Percentiles rank a stretch among this genome's conserved stretches.
phyloP scores from a whole-genome alignment of 2,797 vertebrate species.

The Cossypha caffra region DNA sequence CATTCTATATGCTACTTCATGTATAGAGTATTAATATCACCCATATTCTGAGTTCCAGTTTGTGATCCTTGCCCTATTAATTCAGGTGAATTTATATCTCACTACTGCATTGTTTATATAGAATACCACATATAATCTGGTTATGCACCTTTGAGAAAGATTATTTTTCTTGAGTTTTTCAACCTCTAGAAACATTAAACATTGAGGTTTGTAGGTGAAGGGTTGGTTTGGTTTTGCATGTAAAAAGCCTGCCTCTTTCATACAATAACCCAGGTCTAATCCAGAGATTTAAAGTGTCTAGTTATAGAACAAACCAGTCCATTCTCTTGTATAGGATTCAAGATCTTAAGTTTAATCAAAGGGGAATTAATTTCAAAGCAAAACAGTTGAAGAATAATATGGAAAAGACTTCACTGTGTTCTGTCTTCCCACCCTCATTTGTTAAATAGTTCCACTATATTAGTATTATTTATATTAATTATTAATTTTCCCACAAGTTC shows the following conservation, averaged over 20 bases:
- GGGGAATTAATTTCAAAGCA: neutral
- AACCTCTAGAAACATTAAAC: neutral
- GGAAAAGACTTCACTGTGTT: neutral
- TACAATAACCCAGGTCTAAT: neutral
- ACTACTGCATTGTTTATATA: neutral
- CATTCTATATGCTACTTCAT: accelerated
- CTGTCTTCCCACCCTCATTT: neutral
- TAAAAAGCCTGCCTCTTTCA: neutral
- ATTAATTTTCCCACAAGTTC: too few relatives aligned
- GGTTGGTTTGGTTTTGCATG: neutral
- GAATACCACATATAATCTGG: neutral
- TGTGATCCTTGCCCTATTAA: neutral
- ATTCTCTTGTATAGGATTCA: neutral
- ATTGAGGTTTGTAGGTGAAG: neutral
- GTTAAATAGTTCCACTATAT: neutral
- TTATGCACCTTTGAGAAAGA: neutral
- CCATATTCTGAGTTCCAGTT: neutral
- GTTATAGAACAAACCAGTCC: neutral
- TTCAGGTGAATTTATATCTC: neutral
- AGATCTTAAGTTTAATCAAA: neutral
- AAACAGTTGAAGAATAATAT: neutral
- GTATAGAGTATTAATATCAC: neutral
- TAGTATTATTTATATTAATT: too few relatives aligned
- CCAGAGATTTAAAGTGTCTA: neutral
- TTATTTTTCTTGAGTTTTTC: neutral